Percentiles rank a stretch among this genome's conserved stretches.
phyloP scores from a whole-genome alignment of 2,888 invertebrate species.

The Athrips mouffetella region DNA sequence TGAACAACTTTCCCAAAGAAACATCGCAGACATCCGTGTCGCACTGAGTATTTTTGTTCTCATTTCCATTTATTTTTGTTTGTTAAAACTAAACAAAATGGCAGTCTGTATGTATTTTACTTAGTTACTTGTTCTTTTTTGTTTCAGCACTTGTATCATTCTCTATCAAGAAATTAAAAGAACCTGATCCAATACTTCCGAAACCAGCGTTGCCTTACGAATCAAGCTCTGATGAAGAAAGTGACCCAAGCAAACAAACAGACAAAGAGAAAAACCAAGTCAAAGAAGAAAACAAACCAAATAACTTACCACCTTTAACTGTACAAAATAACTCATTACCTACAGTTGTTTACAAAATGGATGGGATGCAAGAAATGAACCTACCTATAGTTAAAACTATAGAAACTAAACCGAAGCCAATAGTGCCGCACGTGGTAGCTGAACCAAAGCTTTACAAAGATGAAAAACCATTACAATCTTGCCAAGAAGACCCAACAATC shows the following conservation, averaged over 20 bases:
- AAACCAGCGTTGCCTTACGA: conserved; percentile 88
- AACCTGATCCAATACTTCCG: conserved; percentile 80
- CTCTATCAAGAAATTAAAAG: conserved; percentile 90
- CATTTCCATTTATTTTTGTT: too few species aligned
- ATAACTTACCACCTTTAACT: conserved; percentile 28
- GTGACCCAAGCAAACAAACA: conserved; percentile 41
- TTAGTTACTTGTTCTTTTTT: neutral
- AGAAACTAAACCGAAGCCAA: conserved; percentile 23
- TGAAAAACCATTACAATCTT: conserved; percentile 1
- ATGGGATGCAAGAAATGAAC: conserved; percentile 40
- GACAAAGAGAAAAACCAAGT: conserved; percentile 28
- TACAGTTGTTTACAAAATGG: conserved; percentile 58
- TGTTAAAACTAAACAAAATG: too few species aligned
- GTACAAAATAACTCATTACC: conserved; percentile 40
- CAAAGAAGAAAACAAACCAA: conserved; percentile 15
- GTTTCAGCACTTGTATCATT: conserved; percentile 86
- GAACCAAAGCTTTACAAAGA: conserved; percentile 26
- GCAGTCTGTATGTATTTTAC: neutral
- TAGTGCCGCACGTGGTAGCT: conserved; percentile 26
- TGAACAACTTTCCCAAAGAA: too few species aligned
- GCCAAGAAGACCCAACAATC: conserved; percentile 21
- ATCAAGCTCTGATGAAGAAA: conserved; percentile 84
- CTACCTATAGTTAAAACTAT: conserved; percentile 38
- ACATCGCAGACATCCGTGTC: too few species aligned
- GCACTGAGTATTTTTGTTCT: too few species aligned